These are phyloP conservation scores for Chaenocephalus aceratus DNA, from an alignment of 2,113 vertebrate species.

Conservation along the genomic window DNA sequence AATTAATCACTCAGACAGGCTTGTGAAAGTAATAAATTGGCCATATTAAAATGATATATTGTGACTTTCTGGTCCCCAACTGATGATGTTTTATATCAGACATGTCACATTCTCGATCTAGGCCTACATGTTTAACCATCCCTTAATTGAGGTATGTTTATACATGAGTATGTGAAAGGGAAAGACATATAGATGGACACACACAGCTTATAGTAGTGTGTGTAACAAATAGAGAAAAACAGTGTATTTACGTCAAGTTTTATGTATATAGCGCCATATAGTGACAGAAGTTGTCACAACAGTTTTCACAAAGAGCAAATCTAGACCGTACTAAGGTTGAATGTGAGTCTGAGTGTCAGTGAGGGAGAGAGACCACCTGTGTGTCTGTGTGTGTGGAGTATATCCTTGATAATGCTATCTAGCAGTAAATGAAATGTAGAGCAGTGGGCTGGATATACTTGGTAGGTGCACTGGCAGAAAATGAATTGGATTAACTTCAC, in stretches of 20 bases:
- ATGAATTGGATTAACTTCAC: slow-evolving; percentile 52
- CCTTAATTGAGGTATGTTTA: not conserved
- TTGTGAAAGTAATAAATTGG: slow-evolving; percentile 12
- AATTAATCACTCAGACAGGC: not conserved
- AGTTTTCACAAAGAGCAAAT: too few relatives aligned
- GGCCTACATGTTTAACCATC: not conserved
- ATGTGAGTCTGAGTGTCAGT: slow-evolving; percentile 11
- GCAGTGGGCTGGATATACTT: slow-evolving; percentile 36
- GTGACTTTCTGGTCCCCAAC: not conserved
- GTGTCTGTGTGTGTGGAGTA: slow-evolving; percentile 44
- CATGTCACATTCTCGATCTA: not conserved
- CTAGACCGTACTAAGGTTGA: not conserved
- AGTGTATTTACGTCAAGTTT: too few relatives aligned
- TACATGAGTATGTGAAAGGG: not conserved
- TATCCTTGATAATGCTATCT: slow-evolving; percentile 60
- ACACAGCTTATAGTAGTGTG: not conserved
- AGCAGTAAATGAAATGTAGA: slow-evolving; percentile 61
- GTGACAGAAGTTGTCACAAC: too few relatives aligned
- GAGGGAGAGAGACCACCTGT: slow-evolving; percentile 14
- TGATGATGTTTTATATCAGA: not conserved
- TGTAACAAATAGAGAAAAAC: not conserved
- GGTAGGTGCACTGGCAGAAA: slow-evolving; percentile 48
- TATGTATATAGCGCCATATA: too few relatives aligned
- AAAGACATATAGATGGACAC: not conserved
- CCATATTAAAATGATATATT: not conserved